Percentiles rank a stretch among this genome's conserved stretches.
Evolutionary conservation across 2,888 invertebrate species (phyloP).

Genomic region (Atrina japonica): DNA sequence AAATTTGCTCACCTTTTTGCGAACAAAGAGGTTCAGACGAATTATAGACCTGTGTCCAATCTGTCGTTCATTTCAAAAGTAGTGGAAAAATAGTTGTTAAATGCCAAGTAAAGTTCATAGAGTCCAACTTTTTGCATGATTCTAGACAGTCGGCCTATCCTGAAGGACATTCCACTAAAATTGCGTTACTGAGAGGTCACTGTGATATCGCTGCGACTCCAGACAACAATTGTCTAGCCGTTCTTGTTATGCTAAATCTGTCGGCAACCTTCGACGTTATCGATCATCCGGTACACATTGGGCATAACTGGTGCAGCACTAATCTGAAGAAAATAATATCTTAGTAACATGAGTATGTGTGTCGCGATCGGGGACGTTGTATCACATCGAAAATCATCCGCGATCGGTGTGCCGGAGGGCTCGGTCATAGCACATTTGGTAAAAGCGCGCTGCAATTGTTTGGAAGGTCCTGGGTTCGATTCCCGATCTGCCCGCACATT

Average conservation of each 20-base stretch:
- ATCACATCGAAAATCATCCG: background rate
- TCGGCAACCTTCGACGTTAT: too few species aligned
- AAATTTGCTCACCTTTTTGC: background rate
- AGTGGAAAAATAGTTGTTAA: conserved; percentile 13
- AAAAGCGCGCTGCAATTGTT: too few species aligned
- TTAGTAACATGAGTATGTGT: background rate
- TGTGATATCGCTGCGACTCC: conserved; percentile 14
- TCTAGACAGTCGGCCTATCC: too few species aligned
- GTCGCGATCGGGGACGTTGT: background rate
- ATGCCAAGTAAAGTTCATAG: conserved; percentile 3
- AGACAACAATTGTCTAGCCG: conserved; percentile 3
- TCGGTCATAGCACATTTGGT: too few species aligned
- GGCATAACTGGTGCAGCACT: conserved; percentile 19
- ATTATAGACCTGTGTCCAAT: conserved; percentile 28
- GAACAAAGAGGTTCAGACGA: conserved; percentile 8
- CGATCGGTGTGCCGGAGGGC: conserved; percentile 23
- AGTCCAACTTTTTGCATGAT: conserved; percentile 5
- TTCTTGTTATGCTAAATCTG: conserved; percentile 22
- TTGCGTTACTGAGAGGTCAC: conserved; percentile 6
- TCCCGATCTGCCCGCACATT: too few species aligned
- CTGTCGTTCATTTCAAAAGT: conserved; percentile 28
- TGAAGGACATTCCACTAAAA: conserved; percentile 14
- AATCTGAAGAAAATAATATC: conserved; percentile 19
- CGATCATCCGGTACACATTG: conserved; percentile 14
- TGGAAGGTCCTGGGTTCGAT: too few species aligned